These are phyloP conservation scores for Pachyramphus minor DNA, from an alignment of 2,113 vertebrate genomes.

Conservation along the genomic window DNA sequence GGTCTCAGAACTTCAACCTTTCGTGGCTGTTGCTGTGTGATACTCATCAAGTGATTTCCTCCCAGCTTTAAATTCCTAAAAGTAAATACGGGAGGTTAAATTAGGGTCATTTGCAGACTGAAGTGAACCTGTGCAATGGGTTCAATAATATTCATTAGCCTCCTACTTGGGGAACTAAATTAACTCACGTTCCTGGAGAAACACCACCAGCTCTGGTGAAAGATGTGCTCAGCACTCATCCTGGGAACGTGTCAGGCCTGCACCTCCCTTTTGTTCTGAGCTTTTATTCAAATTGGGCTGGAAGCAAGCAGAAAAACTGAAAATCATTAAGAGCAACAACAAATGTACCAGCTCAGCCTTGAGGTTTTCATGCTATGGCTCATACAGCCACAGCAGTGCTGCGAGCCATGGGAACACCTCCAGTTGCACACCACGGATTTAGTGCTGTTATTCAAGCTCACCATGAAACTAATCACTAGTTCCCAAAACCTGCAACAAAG, in stretches of 20 bases:
- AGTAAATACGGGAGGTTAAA: slow-evolving; percentile 5
- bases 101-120: not conserved
- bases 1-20: not conserved
- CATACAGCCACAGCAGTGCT: not conserved
- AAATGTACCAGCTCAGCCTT: not conserved
- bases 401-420: not conserved
- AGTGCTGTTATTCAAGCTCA: not conserved
- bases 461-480: not conserved
- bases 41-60: not conserved
- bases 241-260: not conserved
- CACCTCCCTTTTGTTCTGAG: not conserved
- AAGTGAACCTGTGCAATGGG: not conserved
- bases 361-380: not conserved
- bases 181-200: not conserved
- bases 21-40: not conserved
- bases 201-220: not conserved
- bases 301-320: not conserved
- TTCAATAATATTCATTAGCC: not conserved
- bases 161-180: not conserved
- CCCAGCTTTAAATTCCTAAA: slow-evolving; percentile 8
- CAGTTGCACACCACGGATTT: rapidly evolving
- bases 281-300: not conserved
- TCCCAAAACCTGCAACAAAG: not conserved
- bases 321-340: not conserved
- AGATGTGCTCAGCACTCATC: not conserved